Base-by-base conservation (phyloP, 1,140 invertebrate species). In the Eumeta japonica region DNA sequence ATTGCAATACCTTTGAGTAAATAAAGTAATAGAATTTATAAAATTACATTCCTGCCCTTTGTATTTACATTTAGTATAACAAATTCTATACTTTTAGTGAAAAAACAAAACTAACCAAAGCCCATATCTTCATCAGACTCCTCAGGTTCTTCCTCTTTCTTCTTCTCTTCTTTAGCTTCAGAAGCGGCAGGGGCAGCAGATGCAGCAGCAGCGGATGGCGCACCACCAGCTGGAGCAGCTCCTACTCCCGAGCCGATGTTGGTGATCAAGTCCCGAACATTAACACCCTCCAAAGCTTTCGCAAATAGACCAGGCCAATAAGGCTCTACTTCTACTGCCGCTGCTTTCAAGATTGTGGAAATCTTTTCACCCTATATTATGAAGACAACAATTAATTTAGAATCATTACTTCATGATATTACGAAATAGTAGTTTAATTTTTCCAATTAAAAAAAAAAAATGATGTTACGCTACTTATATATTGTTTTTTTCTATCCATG, bases 241-340 rank as follows among this genome's bases (percentile, higher is more conserved):
- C 93, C 94, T 45, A 91, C 94, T 41, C 92, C 93, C 38, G 90
- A 89, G 13, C 94, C 92, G 54, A 99, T 88, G 64, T 94, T 98
- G 35, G 90, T 90, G 68, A 99, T 94, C 49, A 99, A 76, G 31
- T 94, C 89, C 70, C 92, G 94, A 16, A 98, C 84, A 62, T 97
- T 94, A 37, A 98, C 76, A 40, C 91, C 92, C 77, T 98, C 94
- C 35, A 99, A 77, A 28, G 95, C 92, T 74, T 98, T 98, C 43
- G 95, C 93, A 75, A 99, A 99, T 16, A 99, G 80, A 63, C 92
- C 92, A 38, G 96, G 94, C 97, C 97, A 99, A 78, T 97, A 99
- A 13, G 97, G 95, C 67, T 99, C 97, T 15, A 99, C 88, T 31
- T 93, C 89, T 39, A 99, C 94, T 63, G 84, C 86, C 32, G 97